Evolutionary conservation across 2,797 vertebrate genomes (phyloP), one percentile per base, ranked within the genome.

Genomic region (Spinibarbus caldwelli): DNA sequence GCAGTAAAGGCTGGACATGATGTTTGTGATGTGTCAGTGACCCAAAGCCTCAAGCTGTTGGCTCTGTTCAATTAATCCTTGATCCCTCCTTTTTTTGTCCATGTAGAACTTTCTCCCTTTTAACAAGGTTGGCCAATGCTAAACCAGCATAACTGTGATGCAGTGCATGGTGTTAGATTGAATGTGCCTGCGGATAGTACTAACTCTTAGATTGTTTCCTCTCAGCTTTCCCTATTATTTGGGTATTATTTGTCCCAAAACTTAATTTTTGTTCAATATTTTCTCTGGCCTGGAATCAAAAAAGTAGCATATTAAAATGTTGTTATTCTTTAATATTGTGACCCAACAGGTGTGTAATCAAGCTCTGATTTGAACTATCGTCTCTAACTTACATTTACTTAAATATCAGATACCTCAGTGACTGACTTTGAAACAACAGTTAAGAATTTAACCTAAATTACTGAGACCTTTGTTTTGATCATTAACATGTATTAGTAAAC

Each of bases 31-130:
- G 6, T 29, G 64, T 75, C 21, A 77, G 45, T 49, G 78, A 83
- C 82, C 47, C 68, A 84, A 17, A 76, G 41, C 47, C 85, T 77
- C 79, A 77, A 78, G 85, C 70, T 70, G 43, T 86, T 78, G 81
- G 54, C 78, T 86, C 78, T 75, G 75, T 86, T 26, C 52, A 54
- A 47, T 31, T 77, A 59, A n/a, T 21, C 11, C n/a, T 73, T 6
- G 34, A 36, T 47, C n/a, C 29, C 52, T 80, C 21, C 62, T 6
- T 10, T 77, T n/a, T 84, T 82, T 52, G 41, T 8, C 52, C 29
- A n/a, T 10, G 5, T 64, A 38, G 1, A 76, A 57, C 49, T 64
- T 14, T 75, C 29, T 80, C 26, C 31, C 64, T 71, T 31, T 78
- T 78, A 66, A 79, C 73, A 85, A 81, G 36, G 26, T 78, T 67